Conservation (phyloP, 2,113 vertebrate species). For the Dipodomys stephensi region DNA sequence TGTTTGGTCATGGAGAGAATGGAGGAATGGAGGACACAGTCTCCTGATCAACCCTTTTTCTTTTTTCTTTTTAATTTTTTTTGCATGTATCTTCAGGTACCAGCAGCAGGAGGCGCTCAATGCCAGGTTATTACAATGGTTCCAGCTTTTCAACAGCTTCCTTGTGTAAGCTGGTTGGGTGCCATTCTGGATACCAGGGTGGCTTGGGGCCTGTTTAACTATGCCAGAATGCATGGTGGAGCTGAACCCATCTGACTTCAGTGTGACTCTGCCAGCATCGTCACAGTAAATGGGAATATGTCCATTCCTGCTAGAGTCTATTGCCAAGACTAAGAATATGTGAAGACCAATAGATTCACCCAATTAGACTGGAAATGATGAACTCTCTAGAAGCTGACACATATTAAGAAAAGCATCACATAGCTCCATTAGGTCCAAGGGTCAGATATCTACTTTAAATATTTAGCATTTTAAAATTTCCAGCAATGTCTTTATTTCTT, state of each 20-base stretch:
- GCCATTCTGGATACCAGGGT: background rate
- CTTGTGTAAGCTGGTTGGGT: background rate
- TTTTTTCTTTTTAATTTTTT: no score
- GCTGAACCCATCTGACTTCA: background rate
- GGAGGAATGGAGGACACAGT: background rate
- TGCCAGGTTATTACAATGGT: background rate
- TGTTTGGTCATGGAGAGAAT: background rate
- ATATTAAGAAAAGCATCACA: background rate
- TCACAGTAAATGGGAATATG: background rate
- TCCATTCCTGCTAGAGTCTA: background rate
- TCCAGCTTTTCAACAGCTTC: background rate
- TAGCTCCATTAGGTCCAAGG: background rate
- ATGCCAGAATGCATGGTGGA: background rate
- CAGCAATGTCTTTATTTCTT: background rate
- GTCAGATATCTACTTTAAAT: slow-evolving; percentile 42
- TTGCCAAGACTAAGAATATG: background rate
- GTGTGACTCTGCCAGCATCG: background rate
- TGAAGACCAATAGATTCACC: no score
- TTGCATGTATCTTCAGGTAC: background rate
- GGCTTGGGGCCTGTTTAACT: background rate
- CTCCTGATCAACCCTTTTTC: no score
- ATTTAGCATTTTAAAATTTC: background rate
- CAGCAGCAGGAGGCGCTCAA: background rate
- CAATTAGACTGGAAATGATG: background rate
- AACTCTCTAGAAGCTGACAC: background rate